Conservation (phyloP, 2,797 vertebrate species). For the Chaetophractus vellerosus region DNA sequence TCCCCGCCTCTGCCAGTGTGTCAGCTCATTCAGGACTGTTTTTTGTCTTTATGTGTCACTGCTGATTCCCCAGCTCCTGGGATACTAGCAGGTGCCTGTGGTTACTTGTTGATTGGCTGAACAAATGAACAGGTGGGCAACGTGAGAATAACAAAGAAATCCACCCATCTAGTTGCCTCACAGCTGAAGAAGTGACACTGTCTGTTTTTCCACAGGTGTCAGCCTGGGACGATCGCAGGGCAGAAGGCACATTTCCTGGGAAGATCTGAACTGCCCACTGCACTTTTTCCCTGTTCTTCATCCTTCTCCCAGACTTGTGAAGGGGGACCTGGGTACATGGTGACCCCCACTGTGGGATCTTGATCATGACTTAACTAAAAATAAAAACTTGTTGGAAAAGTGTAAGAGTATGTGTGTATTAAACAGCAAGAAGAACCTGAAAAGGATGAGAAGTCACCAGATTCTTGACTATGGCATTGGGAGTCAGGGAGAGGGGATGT, state of each 20-base stretch:
- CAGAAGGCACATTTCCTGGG: conserved; percentile 92
- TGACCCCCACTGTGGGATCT: conserved; percentile 24
- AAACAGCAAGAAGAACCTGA: not conserved
- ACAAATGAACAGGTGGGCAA: not conserved
- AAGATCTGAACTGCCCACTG: conserved; percentile 90
- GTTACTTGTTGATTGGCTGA: not conserved
- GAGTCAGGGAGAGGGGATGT: not conserved
- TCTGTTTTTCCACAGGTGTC: conserved; percentile 87
- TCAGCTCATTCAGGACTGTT: not conserved
- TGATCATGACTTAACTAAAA: conserved; percentile 73
- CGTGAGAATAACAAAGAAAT: not conserved
- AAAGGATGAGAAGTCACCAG: not conserved
- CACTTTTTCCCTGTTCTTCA: not conserved
- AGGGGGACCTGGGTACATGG: no score
- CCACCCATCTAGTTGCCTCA: not conserved
- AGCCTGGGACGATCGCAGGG: conserved; percentile 92
- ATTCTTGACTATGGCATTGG: not conserved
- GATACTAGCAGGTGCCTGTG: not conserved
- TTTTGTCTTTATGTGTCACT: conserved; percentile 4
- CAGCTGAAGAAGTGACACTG: not conserved
- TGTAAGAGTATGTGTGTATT: not conserved
- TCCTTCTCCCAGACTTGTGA: not conserved
- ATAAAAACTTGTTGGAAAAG: conserved; percentile 77
- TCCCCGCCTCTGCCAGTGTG: not conserved
- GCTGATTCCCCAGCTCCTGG: not conserved